These are phyloP conservation scores for Drosophila miranda DNA, from an alignment of 1,140 invertebrate species.

Conservation along the genomic window DNA sequence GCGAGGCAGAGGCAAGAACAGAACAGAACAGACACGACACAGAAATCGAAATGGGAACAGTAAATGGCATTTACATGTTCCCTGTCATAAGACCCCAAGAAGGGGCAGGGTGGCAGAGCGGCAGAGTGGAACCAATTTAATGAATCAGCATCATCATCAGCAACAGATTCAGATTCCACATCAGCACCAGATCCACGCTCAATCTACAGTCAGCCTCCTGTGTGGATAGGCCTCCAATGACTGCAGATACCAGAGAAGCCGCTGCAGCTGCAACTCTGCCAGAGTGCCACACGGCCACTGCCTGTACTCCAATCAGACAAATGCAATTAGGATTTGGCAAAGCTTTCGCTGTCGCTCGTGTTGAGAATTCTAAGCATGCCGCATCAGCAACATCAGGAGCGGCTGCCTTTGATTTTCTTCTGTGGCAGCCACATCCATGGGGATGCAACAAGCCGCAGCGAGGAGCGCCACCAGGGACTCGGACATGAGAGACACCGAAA, in stretches of 20 bases:
- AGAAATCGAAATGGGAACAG: slow-evolving; percentile 57
- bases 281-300: slow-evolving; percentile 5
- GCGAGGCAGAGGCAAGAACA: slow-evolving; percentile 22
- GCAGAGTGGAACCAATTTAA: slow-evolving; percentile 51
- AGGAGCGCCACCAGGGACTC: slow-evolving; percentile 40
- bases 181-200: not conserved
- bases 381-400: slow-evolving; percentile 16
- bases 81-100: slow-evolving; percentile 69
- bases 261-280: not conserved
- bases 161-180: slow-evolving; percentile 24
- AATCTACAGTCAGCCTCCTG: slow-evolving; percentile 2
- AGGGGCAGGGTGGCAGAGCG: not conserved
- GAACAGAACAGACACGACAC: slow-evolving; percentile 6
- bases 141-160: slow-evolving; percentile 61
- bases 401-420: slow-evolving; percentile 26
- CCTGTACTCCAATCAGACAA: slow-evolving; percentile 68
- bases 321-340: slow-evolving; percentile 76
- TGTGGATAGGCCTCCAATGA: slow-evolving; percentile 37
- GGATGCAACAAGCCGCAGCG: slow-evolving; percentile 35
- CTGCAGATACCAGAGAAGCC: slow-evolving; percentile 39
- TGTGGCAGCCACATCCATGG: slow-evolving; percentile 1
- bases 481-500: slow-evolving; percentile 54
- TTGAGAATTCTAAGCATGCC: slow-evolving; percentile 60
- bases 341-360: slow-evolving; percentile 42
- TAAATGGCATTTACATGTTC: slow-evolving; percentile 79